Percentiles rank a stretch among this genome's conserved stretches.
phyloP scores from a whole-genome alignment of 2,113 vertebrate species.

The Craseonycteris thonglongyai region DNA sequence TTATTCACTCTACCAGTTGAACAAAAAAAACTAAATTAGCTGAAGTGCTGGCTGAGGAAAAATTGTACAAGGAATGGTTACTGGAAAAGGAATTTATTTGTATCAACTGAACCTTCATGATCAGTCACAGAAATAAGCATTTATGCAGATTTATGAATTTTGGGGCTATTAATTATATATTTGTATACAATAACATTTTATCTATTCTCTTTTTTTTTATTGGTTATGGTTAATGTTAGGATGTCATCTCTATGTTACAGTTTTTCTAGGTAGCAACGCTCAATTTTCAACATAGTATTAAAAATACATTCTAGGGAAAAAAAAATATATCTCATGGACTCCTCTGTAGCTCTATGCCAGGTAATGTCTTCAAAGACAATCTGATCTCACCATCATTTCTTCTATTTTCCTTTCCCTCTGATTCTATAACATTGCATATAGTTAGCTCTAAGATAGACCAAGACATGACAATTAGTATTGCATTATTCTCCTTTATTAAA shows the following conservation, averaged over 20 bases:
- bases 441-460: not conserved
- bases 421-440: not conserved
- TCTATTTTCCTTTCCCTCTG: not conserved
- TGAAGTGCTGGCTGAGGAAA: not conserved
- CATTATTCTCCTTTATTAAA: not conserved
- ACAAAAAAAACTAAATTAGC: not conserved
- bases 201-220: not conserved
- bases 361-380: not conserved
- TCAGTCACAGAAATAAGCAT: not conserved
- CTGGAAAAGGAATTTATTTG: not conserved
- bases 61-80: not conserved
- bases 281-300: not conserved
- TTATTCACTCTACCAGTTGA: not conserved
- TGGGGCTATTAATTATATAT: not conserved
- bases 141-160: not conserved
- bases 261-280: not conserved
- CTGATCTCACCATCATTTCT: not conserved
- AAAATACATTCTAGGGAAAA: not conserved
- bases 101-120: not conserved
- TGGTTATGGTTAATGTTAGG: not conserved
- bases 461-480: not conserved
- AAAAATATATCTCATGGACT: not conserved
- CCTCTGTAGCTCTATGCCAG: not conserved
- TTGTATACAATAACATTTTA: not conserved
- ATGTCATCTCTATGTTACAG: not conserved